These are phyloP conservation scores for Ictalurus furcatus DNA, from an alignment of 2,113 vertebrate genomes.

Conservation along the genomic window DNA sequence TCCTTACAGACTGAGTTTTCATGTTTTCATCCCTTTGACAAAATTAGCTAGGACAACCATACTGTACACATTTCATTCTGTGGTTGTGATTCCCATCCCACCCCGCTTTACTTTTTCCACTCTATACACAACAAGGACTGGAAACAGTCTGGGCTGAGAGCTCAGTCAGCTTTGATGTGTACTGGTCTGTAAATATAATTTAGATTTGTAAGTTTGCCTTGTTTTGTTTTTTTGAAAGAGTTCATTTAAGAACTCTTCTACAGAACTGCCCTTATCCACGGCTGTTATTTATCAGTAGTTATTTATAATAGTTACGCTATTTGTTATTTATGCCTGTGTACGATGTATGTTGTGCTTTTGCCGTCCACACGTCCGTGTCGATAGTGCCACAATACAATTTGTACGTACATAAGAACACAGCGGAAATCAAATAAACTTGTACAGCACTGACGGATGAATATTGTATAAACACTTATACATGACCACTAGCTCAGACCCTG, in stretches of 20 bases:
- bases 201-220: conserved; percentile 27
- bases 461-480: neutral
- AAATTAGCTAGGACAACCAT: neutral
- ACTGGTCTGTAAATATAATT: conserved; percentile 65
- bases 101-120: neutral
- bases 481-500: neutral
- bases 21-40: neutral
- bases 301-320: conserved; percentile 70
- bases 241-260: conserved; percentile 70
- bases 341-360: conserved; percentile 45
- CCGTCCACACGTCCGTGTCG: conserved; percentile 21
- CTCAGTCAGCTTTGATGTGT: conserved; percentile 53
- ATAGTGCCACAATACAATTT: neutral
- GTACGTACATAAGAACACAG: conserved; percentile 15
- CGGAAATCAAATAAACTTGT: neutral
- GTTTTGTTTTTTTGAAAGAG: conserved; percentile 63
- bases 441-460: conserved; percentile 10
- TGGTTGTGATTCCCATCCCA: neutral
- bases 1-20: neutral
- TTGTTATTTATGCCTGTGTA: conserved; percentile 59
- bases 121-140: conserved; percentile 45
- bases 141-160: conserved; percentile 50
- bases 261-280: conserved; percentile 43
- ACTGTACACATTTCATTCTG: neutral
- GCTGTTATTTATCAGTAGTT: conserved; percentile 73